A percentile compares a stretch with the other conserved stretches of the same genome.
These are phyloP conservation scores for Danaus melanippus DNA, from an alignment of 1,140 invertebrate species.

Conservation along the genomic window DNA sequence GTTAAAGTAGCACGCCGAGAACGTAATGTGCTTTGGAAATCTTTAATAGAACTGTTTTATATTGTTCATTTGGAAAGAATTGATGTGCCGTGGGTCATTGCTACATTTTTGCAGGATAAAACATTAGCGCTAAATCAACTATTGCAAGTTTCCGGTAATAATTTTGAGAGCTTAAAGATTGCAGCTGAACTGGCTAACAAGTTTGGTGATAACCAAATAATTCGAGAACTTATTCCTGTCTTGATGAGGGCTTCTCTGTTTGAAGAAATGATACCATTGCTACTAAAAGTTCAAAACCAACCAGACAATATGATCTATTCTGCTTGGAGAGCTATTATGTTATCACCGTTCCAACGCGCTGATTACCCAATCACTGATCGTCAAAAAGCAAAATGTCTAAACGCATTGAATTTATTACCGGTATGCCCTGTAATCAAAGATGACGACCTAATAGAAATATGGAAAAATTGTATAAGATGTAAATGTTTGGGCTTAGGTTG, in stretches of 20 bases:
- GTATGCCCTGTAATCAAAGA: slow-evolving; percentile 59
- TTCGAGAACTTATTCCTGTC: slow-evolving; percentile 46
- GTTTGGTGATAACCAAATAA: slow-evolving; percentile 46
- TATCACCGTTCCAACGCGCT: slow-evolving; percentile 61
- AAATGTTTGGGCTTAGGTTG: slow-evolving; percentile 59
- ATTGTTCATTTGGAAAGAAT: slow-evolving; percentile 56
- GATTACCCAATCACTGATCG: slow-evolving; percentile 64
- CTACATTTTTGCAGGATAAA: slow-evolving; percentile 63
- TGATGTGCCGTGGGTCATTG: slow-evolving; percentile 64
- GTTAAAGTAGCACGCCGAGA: slow-evolving; percentile 60
- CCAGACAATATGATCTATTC: slow-evolving; percentile 47
- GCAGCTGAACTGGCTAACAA: slow-evolving; percentile 46
- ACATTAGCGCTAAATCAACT: slow-evolving; percentile 52
- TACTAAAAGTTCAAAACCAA: slow-evolving; percentile 46
- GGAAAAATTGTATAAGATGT: slow-evolving; percentile 62
- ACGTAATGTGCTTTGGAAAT: slow-evolving; percentile 52
- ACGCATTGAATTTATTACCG: slow-evolving; percentile 62
- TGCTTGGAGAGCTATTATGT: slow-evolving; percentile 62
- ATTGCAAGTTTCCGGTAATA: slow-evolving; percentile 44
- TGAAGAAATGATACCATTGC: slow-evolving; percentile 57
- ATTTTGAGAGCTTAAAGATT: slow-evolving; percentile 51
- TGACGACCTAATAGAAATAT: slow-evolving; percentile 61
- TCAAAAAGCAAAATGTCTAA: slow-evolving; percentile 59
- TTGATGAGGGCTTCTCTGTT: slow-evolving; percentile 48
- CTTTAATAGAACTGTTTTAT: slow-evolving; percentile 57